Conservation (phyloP, 2,888 invertebrate species). For the Andricus quercusramuli region DNA sequence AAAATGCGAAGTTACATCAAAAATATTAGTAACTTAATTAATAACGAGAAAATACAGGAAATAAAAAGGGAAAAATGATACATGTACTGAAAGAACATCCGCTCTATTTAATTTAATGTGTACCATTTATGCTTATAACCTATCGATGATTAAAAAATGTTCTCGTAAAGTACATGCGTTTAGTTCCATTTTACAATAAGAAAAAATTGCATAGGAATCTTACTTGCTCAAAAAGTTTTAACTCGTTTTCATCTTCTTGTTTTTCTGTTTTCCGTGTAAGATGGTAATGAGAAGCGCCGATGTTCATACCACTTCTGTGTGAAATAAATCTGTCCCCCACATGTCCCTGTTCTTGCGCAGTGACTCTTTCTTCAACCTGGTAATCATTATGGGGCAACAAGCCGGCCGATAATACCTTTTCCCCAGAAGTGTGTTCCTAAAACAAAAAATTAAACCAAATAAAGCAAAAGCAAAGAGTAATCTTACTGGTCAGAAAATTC, state of each 20-base stretch:
- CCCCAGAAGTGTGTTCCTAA: neutral
- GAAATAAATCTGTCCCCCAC: constrained; percentile 67
- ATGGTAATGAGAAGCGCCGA: constrained; percentile 61
- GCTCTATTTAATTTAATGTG: neutral
- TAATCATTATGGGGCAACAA: neutral
- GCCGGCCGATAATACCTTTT: neutral
- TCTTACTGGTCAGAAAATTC: no score
- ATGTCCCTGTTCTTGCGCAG: neutral
- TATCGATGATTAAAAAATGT: neutral
- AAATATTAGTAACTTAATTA: no score
- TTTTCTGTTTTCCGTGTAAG: constrained; percentile 46
- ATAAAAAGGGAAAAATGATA: no score
- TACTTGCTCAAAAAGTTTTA: constrained; percentile 65
- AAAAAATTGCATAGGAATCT: constrained; percentile 6
- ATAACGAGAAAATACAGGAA: no score
- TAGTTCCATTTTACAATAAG: constrained; percentile 4
- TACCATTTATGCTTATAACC: constrained; percentile 1
- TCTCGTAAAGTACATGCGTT: neutral
- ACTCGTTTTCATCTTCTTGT: constrained; percentile 12
- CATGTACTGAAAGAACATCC: no score
- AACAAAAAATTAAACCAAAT: neutral
- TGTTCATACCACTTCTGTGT: constrained; percentile 54
- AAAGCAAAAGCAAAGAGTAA: neutral
- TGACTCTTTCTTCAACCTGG: neutral
- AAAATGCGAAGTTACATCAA: no score